Conservation (phyloP, 2,888 invertebrate species). For the Therioaphis trifolii region DNA sequence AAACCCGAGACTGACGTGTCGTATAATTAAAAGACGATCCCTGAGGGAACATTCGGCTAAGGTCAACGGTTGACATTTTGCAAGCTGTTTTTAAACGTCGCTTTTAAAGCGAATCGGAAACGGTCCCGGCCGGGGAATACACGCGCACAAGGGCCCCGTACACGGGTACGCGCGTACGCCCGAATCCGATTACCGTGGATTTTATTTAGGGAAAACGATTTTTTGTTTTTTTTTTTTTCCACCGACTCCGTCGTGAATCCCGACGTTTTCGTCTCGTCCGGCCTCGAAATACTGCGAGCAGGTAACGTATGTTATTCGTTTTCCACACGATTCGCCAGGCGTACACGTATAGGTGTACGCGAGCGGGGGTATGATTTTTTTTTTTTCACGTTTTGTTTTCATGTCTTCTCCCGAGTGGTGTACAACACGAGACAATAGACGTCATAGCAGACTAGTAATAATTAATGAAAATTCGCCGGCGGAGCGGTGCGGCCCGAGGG, state of each 20-base stretch:
- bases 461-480: slow-evolving; percentile 31
- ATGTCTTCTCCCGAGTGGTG: background rate
- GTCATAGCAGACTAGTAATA: slow-evolving; percentile 26
- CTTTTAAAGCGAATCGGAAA: slow-evolving; percentile 61
- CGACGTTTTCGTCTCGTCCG: background rate
- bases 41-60: slow-evolving; percentile 49
- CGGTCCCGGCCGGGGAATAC: slow-evolving; percentile 56
- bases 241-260: background rate
- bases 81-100: slow-evolving; percentile 60
- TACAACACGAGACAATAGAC: background rate
- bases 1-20: slow-evolving; percentile 62
- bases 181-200: slow-evolving; percentile 43
- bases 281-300: too few species aligned
- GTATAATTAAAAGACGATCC: slow-evolving; percentile 62
- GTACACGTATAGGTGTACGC: background rate
- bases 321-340: background rate
- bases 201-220: slow-evolving; percentile 31
- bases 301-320: background rate
- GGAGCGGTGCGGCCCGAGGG: background rate
- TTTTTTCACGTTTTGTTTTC: background rate
- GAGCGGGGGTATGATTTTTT: too few species aligned
- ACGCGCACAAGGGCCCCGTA: background rate
- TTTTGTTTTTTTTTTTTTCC: too few species aligned
- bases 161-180: background rate
- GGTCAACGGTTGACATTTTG: slow-evolving; percentile 62